Base-by-base conservation (phyloP, 2,797 vertebrate species). In the Natrix natrix region DNA sequence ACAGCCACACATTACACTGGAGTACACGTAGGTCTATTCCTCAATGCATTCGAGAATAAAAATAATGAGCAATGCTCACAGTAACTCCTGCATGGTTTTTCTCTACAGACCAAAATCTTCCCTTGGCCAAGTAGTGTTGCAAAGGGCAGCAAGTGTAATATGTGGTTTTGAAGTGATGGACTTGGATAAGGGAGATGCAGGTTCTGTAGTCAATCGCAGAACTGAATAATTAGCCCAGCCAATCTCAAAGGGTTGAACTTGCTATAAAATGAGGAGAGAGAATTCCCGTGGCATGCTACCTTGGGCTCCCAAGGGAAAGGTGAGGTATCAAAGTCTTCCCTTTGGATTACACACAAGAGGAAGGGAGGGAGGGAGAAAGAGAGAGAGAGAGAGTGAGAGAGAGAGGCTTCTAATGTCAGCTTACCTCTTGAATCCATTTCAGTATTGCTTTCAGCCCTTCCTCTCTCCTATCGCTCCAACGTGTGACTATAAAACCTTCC, bases 401-500 rank as follows among this genome's bases (percentile, higher is more conserved):
- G 93, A 4, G 59, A 0, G 4, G 93, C 14, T 20, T 1, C 0
- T 48, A 10, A 16, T 86, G 4, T 3, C 28, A 17, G 17, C 87
- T 95, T 90, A 98, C 98, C 98, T 99, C 98, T 92, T 94, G 0
- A 0, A 98, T 90, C 98, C 98, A 99, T 3, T 96, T 97, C 93
- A 99, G 95, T 93, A 99, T 96, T 60, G 98, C 97, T 17, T 94
- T 98, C 91, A 98, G 91, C 91, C 97, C 98, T 94, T 98, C 98
- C 0, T 97, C 96, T 63, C 96, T 2, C 78, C 96, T 97, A 48
- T 98, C 92, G 6, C 78, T 87, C 98, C 98, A 99, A 88, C 97
- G 96, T 59, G 0, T 1, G 22, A 97, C 94, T 8, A 98, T 0
- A 96, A 99, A 99, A 14, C 98, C 98, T 96, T 99, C 98, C 97